phyloP scores from a whole-genome alignment of 2,113 vertebrate species.

The Caracal caracal region DNA sequence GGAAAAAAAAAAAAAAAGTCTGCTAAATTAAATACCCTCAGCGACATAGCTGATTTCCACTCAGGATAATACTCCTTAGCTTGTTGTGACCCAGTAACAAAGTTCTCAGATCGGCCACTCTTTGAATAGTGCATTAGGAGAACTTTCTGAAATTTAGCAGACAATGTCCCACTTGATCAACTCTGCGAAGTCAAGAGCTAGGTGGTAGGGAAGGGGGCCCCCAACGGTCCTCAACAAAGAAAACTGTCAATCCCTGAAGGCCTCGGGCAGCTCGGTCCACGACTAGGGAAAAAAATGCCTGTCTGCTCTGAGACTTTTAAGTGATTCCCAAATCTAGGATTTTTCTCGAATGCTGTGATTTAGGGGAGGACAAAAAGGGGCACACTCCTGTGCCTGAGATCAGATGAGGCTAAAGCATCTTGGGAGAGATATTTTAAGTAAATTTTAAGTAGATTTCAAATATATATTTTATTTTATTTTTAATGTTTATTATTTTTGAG shows the following conservation, averaged over 20 bases:
- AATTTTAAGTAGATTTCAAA: background rate
- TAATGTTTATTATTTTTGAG: too few relatives aligned
- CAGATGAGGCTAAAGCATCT: background rate
- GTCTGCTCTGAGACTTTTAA: background rate
- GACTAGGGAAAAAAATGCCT: background rate
- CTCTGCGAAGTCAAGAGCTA: background rate
- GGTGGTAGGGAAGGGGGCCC: background rate
- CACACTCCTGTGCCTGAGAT: background rate
- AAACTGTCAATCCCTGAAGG: background rate
- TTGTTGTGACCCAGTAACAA: background rate
- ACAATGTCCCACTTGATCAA: background rate
- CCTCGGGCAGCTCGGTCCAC: background rate
- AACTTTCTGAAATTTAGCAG: background rate
- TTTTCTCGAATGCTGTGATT: slow-evolving; percentile 28
- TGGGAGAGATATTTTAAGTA: background rate
- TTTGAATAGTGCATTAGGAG: background rate
- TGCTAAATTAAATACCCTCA: background rate
- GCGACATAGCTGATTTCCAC: background rate
- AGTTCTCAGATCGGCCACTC: background rate
- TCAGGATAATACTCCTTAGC: background rate
- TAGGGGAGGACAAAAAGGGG: background rate
- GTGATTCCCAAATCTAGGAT: background rate
- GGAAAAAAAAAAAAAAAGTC: background rate
- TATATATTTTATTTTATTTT: too few relatives aligned
- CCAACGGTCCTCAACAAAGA: background rate